Evolutionary conservation across 1,140 invertebrate species (phyloP).

Genomic region (Whitmania pigra): DNA sequence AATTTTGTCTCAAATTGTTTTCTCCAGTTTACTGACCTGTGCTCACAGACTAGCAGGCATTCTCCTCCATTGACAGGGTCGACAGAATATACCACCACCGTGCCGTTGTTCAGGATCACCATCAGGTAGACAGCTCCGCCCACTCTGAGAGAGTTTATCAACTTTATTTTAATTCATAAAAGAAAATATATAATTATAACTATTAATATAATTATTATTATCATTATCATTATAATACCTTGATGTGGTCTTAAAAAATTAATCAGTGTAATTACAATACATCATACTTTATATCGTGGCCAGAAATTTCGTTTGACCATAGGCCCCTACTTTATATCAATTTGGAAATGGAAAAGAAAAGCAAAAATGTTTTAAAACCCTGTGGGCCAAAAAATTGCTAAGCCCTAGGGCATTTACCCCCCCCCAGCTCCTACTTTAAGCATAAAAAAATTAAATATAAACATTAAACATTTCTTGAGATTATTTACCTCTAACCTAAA

Average conservation of each 20-base stretch:
- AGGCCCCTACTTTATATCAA: too few relatives aligned
- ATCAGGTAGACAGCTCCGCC: neutral
- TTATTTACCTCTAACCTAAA: neutral
- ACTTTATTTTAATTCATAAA: neutral
- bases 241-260: neutral
- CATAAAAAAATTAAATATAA: too few relatives aligned
- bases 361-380: too few relatives aligned
- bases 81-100: slow-evolving; percentile 12
- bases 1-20: too few relatives aligned
- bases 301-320: too few relatives aligned
- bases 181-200: neutral
- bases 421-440: too few relatives aligned
- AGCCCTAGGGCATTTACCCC: too few relatives aligned
- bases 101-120: slow-evolving; percentile 6
- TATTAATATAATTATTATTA: neutral
- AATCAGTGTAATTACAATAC: neutral
- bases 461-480: neutral
- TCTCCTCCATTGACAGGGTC: slow-evolving; percentile 16
- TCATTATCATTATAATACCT: neutral
- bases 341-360: too few relatives aligned
- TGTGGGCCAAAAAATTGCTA: too few relatives aligned
- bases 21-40: slow-evolving; percentile 1
- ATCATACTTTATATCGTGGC: neutral
- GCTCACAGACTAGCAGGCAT: neutral
- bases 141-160: neutral